A percentile compares a stretch with the other conserved stretches of the same genome.
phyloP scores from a whole-genome alignment of 2,797 vertebrate genomes.

The Gymnothorax javanicus region DNA sequence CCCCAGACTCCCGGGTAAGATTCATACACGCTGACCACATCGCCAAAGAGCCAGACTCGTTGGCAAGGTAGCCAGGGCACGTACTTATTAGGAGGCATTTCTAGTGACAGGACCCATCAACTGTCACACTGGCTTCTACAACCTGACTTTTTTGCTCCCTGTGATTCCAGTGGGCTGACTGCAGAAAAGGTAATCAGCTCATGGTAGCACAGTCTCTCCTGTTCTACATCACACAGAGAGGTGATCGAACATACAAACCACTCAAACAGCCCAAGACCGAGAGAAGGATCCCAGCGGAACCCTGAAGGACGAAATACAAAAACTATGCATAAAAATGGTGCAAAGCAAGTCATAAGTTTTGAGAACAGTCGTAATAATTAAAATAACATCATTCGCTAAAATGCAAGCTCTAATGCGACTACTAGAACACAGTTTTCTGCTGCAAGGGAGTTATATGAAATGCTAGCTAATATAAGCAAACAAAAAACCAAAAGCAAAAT shows the following conservation, averaged over 20 bases:
- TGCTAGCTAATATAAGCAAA: background rate
- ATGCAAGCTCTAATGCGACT: background rate
- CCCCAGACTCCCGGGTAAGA: too few relatives aligned
- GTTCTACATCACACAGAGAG: background rate
- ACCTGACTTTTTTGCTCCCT: background rate
- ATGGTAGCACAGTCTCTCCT: background rate
- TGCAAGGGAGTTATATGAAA: background rate
- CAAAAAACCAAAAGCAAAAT: background rate
- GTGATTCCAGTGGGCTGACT: background rate
- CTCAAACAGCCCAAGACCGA: background rate
- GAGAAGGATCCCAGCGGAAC: background rate
- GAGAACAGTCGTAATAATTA: background rate
- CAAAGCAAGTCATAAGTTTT: background rate
- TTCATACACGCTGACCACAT: too few relatives aligned
- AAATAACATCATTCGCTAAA: background rate
- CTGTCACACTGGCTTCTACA: background rate
- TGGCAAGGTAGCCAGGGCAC: too few relatives aligned
- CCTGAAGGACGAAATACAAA: background rate
- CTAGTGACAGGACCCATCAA: too few relatives aligned
- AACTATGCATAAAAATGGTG: background rate
- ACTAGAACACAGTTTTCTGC: background rate
- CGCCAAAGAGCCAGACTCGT: too few relatives aligned
- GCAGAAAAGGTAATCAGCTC: background rate
- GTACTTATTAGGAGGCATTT: too few relatives aligned
- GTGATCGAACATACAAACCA: background rate